Conservation (phyloP, 1,140 invertebrate species). For the Pseudomyrmex pallidus region DNA sequence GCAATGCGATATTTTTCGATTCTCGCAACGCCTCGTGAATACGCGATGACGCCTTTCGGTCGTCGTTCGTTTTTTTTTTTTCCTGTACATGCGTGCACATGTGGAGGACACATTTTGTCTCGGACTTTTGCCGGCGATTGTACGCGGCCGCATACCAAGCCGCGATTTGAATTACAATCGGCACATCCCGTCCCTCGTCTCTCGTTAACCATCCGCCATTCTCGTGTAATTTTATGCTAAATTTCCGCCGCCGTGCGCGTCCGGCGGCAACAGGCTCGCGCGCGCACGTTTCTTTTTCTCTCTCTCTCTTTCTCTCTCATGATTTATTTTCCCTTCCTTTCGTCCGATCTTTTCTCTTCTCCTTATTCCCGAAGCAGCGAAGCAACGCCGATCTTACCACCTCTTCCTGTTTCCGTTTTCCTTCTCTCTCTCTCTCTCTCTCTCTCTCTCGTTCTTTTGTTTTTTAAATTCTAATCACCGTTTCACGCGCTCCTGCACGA, state of each 20-base stretch:
- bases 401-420: background rate
- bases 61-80: too few relatives aligned
- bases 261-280: background rate
- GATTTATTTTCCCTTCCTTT: conserved; percentile 36
- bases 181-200: conserved; percentile 62
- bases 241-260: conserved; percentile 43
- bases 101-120: background rate
- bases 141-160: conserved; percentile 63
- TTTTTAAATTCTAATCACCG: conserved; percentile 16
- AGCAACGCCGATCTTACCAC: background rate
- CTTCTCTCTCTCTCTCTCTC: background rate
- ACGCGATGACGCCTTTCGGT: too few relatives aligned
- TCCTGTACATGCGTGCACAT: too few relatives aligned
- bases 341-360: background rate
- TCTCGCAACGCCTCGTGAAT: too few relatives aligned
- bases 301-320: background rate
- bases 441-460: conserved; percentile 27
- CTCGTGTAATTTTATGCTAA: conserved; percentile 82
- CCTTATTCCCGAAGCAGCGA: conserved; percentile 5
- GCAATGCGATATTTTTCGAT: too few relatives aligned
- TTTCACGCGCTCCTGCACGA: conserved; percentile 13
- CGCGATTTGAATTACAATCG: conserved; percentile 74
- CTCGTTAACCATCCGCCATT: conserved; percentile 80
- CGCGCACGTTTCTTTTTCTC: background rate
- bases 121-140: conserved; percentile 58